Percentiles rank a stretch among this genome's conserved stretches.
Evolutionary conservation across 2,888 invertebrate species (phyloP).

Genomic region (Fissipunctia ypsillon): DNA sequence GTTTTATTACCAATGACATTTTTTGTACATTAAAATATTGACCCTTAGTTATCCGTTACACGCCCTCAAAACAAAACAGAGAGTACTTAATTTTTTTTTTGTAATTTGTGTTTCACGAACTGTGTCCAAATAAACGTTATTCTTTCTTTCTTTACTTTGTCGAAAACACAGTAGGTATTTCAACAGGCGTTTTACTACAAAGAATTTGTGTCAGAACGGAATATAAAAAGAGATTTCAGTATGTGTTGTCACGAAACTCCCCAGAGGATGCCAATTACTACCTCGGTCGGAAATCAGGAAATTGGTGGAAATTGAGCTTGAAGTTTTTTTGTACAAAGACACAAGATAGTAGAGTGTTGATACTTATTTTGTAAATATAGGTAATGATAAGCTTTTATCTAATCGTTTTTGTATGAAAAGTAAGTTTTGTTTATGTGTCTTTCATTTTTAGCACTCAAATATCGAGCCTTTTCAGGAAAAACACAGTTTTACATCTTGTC

Average conservation of each 20-base stretch:
- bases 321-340: slow-evolving; percentile 34
- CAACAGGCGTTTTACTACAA: not conserved
- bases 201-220: slow-evolving; percentile 16
- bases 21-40: no score
- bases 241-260: slow-evolving; percentile 35
- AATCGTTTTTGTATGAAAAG: not conserved
- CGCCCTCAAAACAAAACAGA: no score
- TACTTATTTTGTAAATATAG: slow-evolving; percentile 8
- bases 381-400: not conserved
- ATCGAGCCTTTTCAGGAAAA: no score
- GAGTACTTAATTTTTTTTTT: no score
- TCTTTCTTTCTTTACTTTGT: no score
- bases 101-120: no score
- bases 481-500: no score
- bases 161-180: no score
- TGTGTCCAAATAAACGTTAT: no score
- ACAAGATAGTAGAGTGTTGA: not conserved
- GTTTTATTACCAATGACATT: no score
- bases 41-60: no score
- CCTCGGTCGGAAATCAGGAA: slow-evolving; percentile 20
- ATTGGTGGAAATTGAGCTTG: slow-evolving; percentile 37
- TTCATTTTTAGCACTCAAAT: not conserved
- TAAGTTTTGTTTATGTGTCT: not conserved
- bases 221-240: slow-evolving; percentile 36
- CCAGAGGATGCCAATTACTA: slow-evolving; percentile 43